These are phyloP conservation scores for Ochropacha duplaris DNA, from an alignment of 2,888 invertebrate species.

Conservation along the genomic window DNA sequence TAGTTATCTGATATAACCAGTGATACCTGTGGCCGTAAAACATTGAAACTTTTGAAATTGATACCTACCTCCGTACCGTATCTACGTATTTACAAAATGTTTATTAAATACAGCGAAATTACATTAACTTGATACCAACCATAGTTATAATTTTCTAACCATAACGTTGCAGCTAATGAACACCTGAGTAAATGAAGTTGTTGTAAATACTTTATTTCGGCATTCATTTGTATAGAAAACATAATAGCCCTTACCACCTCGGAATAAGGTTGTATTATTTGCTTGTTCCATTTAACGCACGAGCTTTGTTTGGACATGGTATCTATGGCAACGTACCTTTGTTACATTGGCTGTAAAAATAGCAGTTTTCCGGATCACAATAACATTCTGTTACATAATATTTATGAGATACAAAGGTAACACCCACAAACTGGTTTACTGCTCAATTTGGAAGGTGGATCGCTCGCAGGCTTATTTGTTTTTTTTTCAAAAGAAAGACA, in stretches of 20 bases:
- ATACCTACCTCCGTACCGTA: too few species aligned
- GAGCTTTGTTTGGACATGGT: constrained; percentile 37
- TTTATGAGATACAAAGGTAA: constrained; percentile 7
- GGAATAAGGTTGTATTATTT: neutral
- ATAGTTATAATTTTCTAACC: neutral
- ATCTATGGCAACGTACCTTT: constrained; percentile 37
- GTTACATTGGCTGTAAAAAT: constrained; percentile 31
- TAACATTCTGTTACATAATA: constrained; percentile 7
- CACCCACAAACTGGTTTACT: neutral
- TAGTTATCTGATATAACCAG: too few species aligned
- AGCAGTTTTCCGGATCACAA: constrained; percentile 16
- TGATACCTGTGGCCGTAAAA: too few species aligned
- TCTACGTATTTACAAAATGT: too few species aligned
- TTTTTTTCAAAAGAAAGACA: neutral
- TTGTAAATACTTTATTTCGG: neutral
- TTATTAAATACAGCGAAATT: too few species aligned
- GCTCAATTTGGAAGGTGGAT: neutral
- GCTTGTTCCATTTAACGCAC: neutral
- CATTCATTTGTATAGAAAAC: neutral
- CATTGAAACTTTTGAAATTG: too few species aligned
- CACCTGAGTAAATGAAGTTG: neutral
- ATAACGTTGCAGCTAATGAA: neutral
- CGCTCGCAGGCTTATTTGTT: neutral
- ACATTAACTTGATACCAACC: too few species aligned
- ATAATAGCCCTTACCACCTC: neutral